Evolutionary conservation across 2,888 invertebrate species (phyloP).

Genomic region (Dusona sp.): DNA sequence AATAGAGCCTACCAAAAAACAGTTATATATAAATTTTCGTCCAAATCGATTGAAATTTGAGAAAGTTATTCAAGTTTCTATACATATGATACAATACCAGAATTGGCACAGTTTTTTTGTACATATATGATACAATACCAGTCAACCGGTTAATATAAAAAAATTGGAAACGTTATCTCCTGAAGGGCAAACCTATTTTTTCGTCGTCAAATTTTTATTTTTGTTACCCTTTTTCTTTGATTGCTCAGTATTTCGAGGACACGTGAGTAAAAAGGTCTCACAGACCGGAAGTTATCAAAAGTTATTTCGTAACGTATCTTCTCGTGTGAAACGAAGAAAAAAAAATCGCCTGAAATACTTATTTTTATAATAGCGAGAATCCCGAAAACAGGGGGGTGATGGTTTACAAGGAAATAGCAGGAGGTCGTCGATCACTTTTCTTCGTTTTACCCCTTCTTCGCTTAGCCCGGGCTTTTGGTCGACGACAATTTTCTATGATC

Average conservation of each 20-base stretch:
- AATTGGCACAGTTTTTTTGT: too few relatives aligned
- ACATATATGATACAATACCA: too few relatives aligned
- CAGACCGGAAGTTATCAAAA: slow-evolving; percentile 4
- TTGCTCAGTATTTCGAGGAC: too few relatives aligned
- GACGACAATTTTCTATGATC: slow-evolving; percentile 53
- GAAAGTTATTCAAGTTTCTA: too few relatives aligned
- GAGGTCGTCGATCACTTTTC: slow-evolving; percentile 66
- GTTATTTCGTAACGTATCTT: slow-evolving; percentile 2
- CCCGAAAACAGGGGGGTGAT: slow-evolving; percentile 64
- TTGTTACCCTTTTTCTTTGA: too few relatives aligned
- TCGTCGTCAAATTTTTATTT: too few relatives aligned
- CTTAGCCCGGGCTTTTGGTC: slow-evolving; percentile 16
- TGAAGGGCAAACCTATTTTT: background rate
- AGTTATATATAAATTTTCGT: too few relatives aligned
- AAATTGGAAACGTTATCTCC: too few relatives aligned
- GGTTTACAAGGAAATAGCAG: slow-evolving; percentile 72
- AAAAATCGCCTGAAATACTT: slow-evolving; percentile 15
- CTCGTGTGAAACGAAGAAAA: background rate
- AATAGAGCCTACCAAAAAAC: too few relatives aligned
- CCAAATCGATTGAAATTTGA: too few relatives aligned
- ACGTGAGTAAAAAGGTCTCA: background rate
- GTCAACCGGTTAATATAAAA: too few relatives aligned
- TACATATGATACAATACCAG: too few relatives aligned
- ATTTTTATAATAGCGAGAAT: slow-evolving; percentile 64
- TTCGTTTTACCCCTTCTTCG: background rate